These are phyloP conservation scores for Sebastes steindachneri DNA, from an alignment of 2,797 vertebrate genomes.

Conservation along the genomic window DNA sequence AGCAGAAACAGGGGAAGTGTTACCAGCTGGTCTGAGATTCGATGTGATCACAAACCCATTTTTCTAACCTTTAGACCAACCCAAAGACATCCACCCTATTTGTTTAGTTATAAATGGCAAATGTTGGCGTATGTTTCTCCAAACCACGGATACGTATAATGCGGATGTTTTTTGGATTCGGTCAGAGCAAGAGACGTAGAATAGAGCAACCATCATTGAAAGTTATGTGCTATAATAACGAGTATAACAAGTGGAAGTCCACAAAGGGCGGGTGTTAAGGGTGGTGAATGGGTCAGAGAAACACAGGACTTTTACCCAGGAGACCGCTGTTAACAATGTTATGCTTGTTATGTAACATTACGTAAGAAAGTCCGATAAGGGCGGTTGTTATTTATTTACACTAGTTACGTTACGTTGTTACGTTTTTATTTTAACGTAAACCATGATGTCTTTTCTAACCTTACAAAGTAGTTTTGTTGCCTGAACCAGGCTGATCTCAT, in stretches of 20 bases:
- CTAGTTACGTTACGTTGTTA: no score
- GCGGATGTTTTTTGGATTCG: background rate
- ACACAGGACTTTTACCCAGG: background rate
- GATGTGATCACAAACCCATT: background rate
- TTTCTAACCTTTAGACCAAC: background rate
- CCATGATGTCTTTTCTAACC: background rate
- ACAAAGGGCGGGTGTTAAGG: background rate
- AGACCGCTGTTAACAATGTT: background rate
- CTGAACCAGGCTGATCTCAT: background rate
- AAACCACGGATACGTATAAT: background rate
- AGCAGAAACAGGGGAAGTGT: background rate
- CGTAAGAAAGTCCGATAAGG: background rate
- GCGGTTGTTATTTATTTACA: background rate
- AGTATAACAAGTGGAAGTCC: background rate
- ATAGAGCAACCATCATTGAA: background rate
- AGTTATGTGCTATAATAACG: background rate
- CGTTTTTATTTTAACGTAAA: background rate
- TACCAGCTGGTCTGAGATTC: background rate
- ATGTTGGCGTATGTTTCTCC: background rate
- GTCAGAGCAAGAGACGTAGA: no score
- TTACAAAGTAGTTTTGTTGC: background rate
- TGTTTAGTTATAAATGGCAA: background rate
- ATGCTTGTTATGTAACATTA: background rate
- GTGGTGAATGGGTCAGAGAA: background rate
- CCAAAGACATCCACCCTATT: background rate